Conservation (phyloP, 2,113 vertebrate genomes). For the Oplegnathus fasciatus region DNA sequence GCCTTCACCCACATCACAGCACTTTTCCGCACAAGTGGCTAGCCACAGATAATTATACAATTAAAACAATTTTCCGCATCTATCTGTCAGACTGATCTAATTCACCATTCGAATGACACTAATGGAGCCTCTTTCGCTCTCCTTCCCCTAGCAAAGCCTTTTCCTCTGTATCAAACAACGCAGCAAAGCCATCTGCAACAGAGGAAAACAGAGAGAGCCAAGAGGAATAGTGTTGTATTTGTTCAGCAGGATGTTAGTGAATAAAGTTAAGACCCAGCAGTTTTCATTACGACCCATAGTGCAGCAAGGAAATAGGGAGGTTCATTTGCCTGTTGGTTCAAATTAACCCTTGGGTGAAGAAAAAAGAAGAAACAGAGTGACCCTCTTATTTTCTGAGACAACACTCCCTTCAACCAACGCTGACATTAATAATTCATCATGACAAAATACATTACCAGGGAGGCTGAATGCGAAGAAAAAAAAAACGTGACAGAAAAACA, state of each 20-base stretch:
- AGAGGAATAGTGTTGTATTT: slow-evolving; percentile 48
- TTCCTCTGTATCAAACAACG: slow-evolving; percentile 47
- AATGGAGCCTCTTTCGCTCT: slow-evolving; percentile 65
- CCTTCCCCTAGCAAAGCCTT: slow-evolving; percentile 62
- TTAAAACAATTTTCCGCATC: slow-evolving; percentile 84
- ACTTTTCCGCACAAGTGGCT: slow-evolving; percentile 78
- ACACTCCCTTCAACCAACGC: slow-evolving; percentile 51
- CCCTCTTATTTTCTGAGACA: slow-evolving; percentile 71
- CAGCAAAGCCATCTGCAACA: slow-evolving; percentile 54
- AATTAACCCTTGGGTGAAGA: slow-evolving; percentile 68
- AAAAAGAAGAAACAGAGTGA: slow-evolving; percentile 44
- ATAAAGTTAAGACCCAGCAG: slow-evolving; percentile 52
- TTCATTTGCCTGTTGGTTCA: slow-evolving; percentile 69
- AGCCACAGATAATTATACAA: slow-evolving; percentile 82
- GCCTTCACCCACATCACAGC: slow-evolving; percentile 72
- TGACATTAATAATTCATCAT: slow-evolving; percentile 71
- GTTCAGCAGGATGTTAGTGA: slow-evolving; percentile 71
- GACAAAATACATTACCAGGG: slow-evolving; percentile 56
- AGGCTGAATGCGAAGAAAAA: slow-evolving; percentile 19
- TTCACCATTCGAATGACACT: slow-evolving; percentile 75
- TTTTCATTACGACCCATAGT: slow-evolving; percentile 45
- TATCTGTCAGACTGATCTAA: slow-evolving; percentile 83
- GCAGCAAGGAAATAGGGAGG: slow-evolving; percentile 59
- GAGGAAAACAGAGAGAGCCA: slow-evolving; percentile 47
- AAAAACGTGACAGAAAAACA: slow-evolving; percentile 31